Base-by-base conservation (phyloP, 37 sponge, comb jelly and placozoan species). In the Oopsacas minuta region DNA sequence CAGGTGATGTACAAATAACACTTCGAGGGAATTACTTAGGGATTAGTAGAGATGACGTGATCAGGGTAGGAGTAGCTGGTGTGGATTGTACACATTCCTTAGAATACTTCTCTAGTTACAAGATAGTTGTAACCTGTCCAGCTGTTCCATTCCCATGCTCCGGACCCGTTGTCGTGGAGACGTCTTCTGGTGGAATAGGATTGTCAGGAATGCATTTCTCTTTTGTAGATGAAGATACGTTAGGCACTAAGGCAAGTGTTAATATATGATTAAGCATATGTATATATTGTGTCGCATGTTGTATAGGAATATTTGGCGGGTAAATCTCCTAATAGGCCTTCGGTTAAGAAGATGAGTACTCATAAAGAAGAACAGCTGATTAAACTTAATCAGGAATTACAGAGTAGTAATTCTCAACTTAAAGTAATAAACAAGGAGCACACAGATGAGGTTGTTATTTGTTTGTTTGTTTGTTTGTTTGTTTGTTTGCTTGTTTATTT, bases 121-220 rank as follows among this genome's bases (percentile, higher is more conserved):
- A 94, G 49, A 85, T 94, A 23, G 87, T 83, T 0, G 87, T 94
- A 37, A 90, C 90, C 34, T 85, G 88, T 20, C 81, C 39, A 7
- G 83, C 94, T 83, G 38, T 86, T 23, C 25, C 61, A 35, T n/a
- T 82, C n/a, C 88, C 92, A 39, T 83, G 86, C 81, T 83, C 53
- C 36, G 95, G 95, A 37, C 90, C 92, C 37, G 95, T 95, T 28
- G 75, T 84, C 1, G 87, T 95, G 23, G 91, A 95, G 83, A 95
- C 95, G 35, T 23, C 82, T 8, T 81, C 51, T 32, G 95, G 93
- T 17, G 95, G 95, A 36, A 52, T 52, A 35, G 92, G 92, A 23
- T 82, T 85, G 38, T 92, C 95, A 32, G 61, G 83, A 28, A 34
- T 95, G 37, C 46, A 81, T 3, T 95, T 91, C 87, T 37, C 75